Base-by-base conservation (phyloP, 1,140 invertebrate genomes). In the Drosophila sucinea region DNA sequence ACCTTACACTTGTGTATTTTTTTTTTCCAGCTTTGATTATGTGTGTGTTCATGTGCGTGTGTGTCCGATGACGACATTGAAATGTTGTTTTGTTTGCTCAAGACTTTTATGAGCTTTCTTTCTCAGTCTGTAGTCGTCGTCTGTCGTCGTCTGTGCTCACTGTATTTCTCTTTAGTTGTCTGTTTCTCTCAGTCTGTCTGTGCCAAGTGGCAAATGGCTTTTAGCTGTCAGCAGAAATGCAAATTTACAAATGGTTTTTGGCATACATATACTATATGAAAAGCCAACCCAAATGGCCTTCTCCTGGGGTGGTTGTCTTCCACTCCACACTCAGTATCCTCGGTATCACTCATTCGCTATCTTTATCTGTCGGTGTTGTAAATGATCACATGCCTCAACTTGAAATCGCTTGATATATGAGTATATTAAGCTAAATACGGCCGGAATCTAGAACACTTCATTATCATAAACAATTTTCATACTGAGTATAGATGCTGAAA, bases 41-140 rank as follows among this genome's bases (percentile, higher is more conserved):
- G 68, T 47, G 44, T 51, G 40, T 17, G 10, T n/a, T 4, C 4
- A 23, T 27, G 44, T 51, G 23, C 10, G 7, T 10, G 44, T 51
- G 44, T 57, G 68, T 54, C 64, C 81, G 80, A 84, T 78, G 75
- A 83, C 80, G 73, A 32, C 73, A 79, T 83, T 83, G 67, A 76
- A 67, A 61, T 77, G 57, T 40, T 56, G 71, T 30, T 75, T 35
- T 64, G 47, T 55, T 63, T 68, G 66, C 6, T 64, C 41, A 55
- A 66, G 40, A 63, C 47, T 76, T 76, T 76, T 76, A 76, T 76
- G 65, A 70, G 73, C 73, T 47, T 47, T 62, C 60, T 60, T 38
- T 60, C 35, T 10, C 1, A 17, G 17, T 11, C n/a, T 38, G 56
- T 11, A 33, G 30, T 57, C 10, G 56, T 8, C n/a, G 10, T 23